Percentiles rank a stretch among this genome's conserved stretches.
phyloP scores from a whole-genome alignment of 2,113 vertebrate genomes.

The Paramormyrops kingsleyae region DNA sequence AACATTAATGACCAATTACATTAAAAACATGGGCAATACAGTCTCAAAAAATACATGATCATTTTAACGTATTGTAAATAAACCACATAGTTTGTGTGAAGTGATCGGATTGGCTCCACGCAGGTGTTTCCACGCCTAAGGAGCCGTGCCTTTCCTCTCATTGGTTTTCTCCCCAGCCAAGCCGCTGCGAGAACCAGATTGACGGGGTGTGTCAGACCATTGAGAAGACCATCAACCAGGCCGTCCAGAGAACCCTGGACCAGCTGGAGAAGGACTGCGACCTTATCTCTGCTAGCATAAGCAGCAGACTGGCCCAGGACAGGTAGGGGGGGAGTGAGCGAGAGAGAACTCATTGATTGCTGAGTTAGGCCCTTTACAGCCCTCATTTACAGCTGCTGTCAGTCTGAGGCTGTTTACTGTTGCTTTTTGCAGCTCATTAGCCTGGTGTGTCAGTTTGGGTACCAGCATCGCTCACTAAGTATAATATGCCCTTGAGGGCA shows the following conservation, averaged over 20 bases:
- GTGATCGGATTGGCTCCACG: not conserved
- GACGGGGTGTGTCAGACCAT: constrained; percentile 65
- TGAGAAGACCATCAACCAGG: constrained; percentile 71
- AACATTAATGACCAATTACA: not conserved
- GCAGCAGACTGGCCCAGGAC: constrained; percentile 53
- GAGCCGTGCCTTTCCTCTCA: not conserved
- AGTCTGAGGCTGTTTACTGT: not conserved
- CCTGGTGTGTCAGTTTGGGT: not conserved
- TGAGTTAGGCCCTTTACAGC: not conserved
- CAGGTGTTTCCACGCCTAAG: not conserved
- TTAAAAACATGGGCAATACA: not conserved
- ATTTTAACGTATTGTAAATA: not conserved
- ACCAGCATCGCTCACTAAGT: not conserved
- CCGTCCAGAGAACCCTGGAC: constrained; percentile 66
- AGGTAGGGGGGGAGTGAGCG: constrained; percentile 43
- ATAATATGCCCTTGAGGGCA: not conserved
- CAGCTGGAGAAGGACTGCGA: constrained; percentile 68
- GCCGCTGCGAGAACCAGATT: constrained; percentile 68
- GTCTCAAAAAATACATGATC: not conserved
- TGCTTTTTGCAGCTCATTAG: not conserved
- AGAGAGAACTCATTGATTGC: not conserved
- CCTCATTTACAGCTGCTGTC: not conserved
- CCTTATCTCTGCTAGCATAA: constrained; percentile 57
- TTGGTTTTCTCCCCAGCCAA: constrained; percentile 40
- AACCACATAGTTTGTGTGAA: not conserved